Conservation (phyloP, 2,888 invertebrate species). For the Antitype chi region DNA sequence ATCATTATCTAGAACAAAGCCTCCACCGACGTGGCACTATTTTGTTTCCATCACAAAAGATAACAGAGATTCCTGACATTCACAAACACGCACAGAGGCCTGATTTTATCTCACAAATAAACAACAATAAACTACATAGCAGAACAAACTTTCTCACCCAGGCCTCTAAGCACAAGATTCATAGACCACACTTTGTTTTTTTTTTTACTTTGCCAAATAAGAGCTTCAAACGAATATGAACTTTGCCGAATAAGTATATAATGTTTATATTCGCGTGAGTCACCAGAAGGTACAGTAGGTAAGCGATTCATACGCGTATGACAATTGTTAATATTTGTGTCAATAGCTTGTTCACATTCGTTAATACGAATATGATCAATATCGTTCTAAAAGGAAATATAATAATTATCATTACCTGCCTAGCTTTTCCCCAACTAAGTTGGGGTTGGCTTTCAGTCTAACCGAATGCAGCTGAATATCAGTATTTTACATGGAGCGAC, state of each 20-base stretch:
- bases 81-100: conserved; percentile 17
- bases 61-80: neutral
- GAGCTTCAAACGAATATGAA: neutral
- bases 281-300: too few relatives aligned
- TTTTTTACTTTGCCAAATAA: neutral
- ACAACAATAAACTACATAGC: conserved; percentile 35
- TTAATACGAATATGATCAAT: too few relatives aligned
- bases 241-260: neutral
- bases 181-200: neutral
- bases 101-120: conserved; percentile 35
- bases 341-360: too few relatives aligned
- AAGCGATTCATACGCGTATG: too few relatives aligned
- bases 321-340: too few relatives aligned
- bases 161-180: neutral
- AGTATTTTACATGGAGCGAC: too few relatives aligned
- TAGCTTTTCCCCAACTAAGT: too few relatives aligned
- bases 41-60: conserved; percentile 20
- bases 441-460: too few relatives aligned
- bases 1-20: conserved; percentile 24
- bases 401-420: too few relatives aligned
- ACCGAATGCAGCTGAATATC: too few relatives aligned
- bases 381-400: too few relatives aligned
- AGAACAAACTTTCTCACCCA: conserved; percentile 21
- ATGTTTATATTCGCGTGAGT: neutral
- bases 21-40: neutral